Conservation (phyloP, 2,797 vertebrate species). For the Hipposideros larvatus region DNA sequence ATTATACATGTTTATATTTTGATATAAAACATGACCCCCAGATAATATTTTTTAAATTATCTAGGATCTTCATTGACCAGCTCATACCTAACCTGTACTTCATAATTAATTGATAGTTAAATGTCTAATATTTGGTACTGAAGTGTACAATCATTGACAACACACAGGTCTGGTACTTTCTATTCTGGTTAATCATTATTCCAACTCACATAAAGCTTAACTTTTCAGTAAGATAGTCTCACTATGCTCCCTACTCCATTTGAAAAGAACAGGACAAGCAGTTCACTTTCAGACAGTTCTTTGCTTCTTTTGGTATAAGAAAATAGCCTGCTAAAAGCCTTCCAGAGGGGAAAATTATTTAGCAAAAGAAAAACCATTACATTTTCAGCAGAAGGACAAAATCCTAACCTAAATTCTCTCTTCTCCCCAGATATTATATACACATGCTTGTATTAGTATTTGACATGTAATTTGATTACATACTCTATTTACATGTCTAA, state of each 20-base stretch:
- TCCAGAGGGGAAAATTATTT: background rate
- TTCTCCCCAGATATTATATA: background rate
- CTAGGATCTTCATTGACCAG: background rate
- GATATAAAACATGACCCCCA: constrained; percentile 6
- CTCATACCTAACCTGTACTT: background rate
- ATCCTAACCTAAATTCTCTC: constrained; percentile 47
- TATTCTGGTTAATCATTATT: constrained; percentile 45
- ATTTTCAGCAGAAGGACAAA: constrained; percentile 47
- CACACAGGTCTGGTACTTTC: background rate
- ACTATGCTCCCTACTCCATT: background rate
- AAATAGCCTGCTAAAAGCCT: constrained; percentile 41
- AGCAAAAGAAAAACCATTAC: constrained; percentile 10
- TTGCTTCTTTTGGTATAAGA: background rate
- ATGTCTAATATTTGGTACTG: constrained; percentile 37
- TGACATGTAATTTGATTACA: constrained; percentile 27
- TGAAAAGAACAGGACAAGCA: constrained; percentile 55
- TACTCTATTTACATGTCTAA: background rate
- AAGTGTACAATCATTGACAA: background rate
- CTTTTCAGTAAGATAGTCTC: constrained; percentile 34
- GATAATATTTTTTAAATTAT: constrained; percentile 22
- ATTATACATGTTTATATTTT: constrained; percentile 14
- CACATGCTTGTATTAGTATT: constrained; percentile 1
- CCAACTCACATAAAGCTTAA: constrained; percentile 21
- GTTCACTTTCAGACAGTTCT: constrained; percentile 55
- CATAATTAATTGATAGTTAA: constrained; percentile 1